Conservation (phyloP, 1,140 invertebrate species). For the Brachionus sp. region DNA sequence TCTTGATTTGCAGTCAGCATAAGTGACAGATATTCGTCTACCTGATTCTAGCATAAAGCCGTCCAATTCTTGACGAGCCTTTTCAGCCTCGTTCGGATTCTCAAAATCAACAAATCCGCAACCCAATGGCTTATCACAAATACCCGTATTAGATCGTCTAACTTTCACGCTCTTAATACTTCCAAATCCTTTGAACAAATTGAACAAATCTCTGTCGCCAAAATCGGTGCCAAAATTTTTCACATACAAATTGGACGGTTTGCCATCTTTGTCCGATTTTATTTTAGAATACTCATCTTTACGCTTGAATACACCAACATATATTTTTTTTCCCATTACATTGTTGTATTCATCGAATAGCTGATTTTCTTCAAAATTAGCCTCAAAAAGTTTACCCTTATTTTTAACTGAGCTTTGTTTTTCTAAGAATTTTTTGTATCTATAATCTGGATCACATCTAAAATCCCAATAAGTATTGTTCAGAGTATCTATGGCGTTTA, state of each 20-base stretch:
- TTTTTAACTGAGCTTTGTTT: neutral
- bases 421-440: neutral
- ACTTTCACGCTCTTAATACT: constrained; percentile 45
- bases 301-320: constrained; percentile 33
- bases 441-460: constrained; percentile 32
- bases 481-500: constrained; percentile 11
- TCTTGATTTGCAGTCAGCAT: constrained; percentile 38
- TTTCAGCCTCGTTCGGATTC: constrained; percentile 34
- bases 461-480: constrained; percentile 43
- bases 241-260: constrained; percentile 42
- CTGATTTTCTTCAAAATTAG: neutral
- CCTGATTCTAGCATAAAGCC: neutral
- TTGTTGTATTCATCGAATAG: neutral
- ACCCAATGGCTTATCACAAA: constrained; percentile 12
- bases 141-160: constrained; percentile 6
- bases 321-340: constrained; percentile 41
- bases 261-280: constrained; percentile 34
- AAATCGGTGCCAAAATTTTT: constrained; percentile 44
- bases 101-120: constrained; percentile 45
- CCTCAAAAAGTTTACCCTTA: neutral
- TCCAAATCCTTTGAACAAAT: constrained; percentile 28
- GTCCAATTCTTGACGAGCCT: constrained; percentile 3
- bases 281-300: constrained; percentile 39
- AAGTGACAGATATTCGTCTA: constrained; percentile 17
- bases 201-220: constrained; percentile 31